phyloP scores from a whole-genome alignment of 30 jellyfish, hydroid and myxozoan genomes.

The Chrysaora quinquecirrha region DNA sequence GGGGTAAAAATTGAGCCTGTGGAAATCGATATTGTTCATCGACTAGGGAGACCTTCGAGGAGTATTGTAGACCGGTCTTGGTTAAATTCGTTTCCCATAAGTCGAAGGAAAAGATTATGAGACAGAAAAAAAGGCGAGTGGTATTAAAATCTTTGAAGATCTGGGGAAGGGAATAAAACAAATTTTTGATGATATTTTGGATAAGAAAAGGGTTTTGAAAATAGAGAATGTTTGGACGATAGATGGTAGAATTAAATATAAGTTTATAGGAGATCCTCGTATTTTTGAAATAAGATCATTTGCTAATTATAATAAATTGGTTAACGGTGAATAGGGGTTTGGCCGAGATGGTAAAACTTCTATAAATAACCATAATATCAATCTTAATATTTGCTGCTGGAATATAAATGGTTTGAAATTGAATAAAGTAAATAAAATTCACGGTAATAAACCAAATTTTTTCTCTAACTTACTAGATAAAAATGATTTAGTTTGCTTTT shows the following conservation, averaged over 20 bases:
- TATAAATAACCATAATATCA: background rate
- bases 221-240: conserved; percentile 34
- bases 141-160: conserved; percentile 12
- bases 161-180: conserved; percentile 10
- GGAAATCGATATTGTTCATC: conserved; percentile 22
- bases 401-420: background rate
- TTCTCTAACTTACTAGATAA: too few species aligned
- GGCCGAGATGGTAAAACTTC: background rate
- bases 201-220: background rate
- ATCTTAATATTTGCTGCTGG: background rate
- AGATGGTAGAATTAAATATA: conserved; percentile 13
- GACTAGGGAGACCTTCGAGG: conserved; percentile 10
- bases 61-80: background rate
- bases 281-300: background rate
- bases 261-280: background rate
- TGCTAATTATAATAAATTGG: background rate
- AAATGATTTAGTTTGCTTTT: too few species aligned
- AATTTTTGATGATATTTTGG: conserved; percentile 3
- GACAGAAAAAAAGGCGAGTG: conserved; percentile 7
- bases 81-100: conserved; percentile 10
- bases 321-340: background rate
- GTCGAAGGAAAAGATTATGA: conserved; percentile 5
- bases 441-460: too few species aligned
- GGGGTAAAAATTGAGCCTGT: conserved; percentile 7
- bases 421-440: too few species aligned